Evolutionary conservation across 2,888 invertebrate genomes (phyloP), one percentile per base, ranked within the genome.

Genomic region (Desoria tigrina): DNA sequence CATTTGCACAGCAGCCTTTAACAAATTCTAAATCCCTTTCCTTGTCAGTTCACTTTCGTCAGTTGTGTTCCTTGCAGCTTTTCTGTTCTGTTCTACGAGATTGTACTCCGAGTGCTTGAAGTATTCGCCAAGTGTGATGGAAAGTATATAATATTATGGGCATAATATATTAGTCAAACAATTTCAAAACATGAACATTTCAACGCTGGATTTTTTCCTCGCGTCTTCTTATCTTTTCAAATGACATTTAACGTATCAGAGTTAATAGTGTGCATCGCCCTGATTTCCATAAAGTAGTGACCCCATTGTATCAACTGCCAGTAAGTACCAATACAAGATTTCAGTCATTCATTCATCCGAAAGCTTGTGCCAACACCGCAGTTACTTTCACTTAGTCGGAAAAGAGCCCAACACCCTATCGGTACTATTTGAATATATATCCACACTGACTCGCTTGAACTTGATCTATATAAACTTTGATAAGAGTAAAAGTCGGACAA

Each of bases 261-360:
- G 64, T 58, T 59, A 64, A 64, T 64, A 59, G 64, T 54, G 53
- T 65, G 65, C 64, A 61, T 59, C 59, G 68, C 62, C 56, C 62
- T 65, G 28, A 64, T 65, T 62, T 65, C 55, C 24, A 42, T 57
- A 53, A 57, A 63, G 39, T 60, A 9, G 58, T 68, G 68, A 68
- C 68, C 68, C 59, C 62, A 65, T 68, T 68, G 65, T 68, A 63
- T 39, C 59, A 32, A 59, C 21, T 63, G 63, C 66, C 63, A 63
- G 32, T 62, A 16, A 45, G 45, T 45, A 18, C 16, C 6, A 16
- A n/a, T n/a, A n/a, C n/a, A n/a, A n/a, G n/a, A n/a, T n/a, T n/a
- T n/a, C 32, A 11, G 32, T 32, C n/a, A 32, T 4, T 32, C 32
- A 32, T 32, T 32, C 32, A 32, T 32, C 6, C 32, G 6, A 32